Conservation (phyloP, 2,797 vertebrate species). For the Malacoraja senta region DNA sequence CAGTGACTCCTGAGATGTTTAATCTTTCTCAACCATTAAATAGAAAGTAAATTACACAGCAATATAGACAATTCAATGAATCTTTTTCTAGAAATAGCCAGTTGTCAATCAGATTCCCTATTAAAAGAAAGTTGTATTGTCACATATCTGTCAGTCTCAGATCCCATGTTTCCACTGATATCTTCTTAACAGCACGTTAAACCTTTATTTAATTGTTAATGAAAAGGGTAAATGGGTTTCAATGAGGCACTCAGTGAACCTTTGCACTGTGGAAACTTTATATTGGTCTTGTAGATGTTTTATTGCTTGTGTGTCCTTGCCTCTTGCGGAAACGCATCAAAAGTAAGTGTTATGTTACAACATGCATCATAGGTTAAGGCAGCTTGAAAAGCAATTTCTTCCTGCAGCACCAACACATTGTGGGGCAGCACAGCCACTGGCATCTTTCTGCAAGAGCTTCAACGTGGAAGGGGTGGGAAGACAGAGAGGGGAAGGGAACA, state of each 20-base stretch:
- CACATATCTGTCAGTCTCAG: background rate
- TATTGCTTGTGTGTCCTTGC: background rate
- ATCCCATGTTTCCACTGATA: background rate
- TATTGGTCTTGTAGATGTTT: background rate
- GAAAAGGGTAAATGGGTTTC: background rate
- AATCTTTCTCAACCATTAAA: slow-evolving; percentile 18
- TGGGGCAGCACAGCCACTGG: background rate
- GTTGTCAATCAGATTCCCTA: background rate
- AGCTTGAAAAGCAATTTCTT: background rate
- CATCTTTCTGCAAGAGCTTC: background rate
- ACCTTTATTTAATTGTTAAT: background rate
- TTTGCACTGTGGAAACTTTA: background rate
- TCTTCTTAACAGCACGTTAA: background rate
- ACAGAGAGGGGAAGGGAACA: background rate
- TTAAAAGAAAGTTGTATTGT: background rate
- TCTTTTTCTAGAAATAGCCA: background rate
- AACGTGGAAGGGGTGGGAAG: background rate
- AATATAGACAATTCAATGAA: background rate
- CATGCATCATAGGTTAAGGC: background rate
- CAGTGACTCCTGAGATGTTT: background rate
- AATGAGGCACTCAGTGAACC: background rate
- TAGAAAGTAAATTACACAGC: slow-evolving; percentile 7
- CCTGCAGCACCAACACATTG: background rate
- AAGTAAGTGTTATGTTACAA: background rate
- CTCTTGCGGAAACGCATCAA: background rate